These are phyloP conservation scores for Hoplostethus mediterraneus DNA, from an alignment of 2,797 vertebrate species.

Conservation along the genomic window DNA sequence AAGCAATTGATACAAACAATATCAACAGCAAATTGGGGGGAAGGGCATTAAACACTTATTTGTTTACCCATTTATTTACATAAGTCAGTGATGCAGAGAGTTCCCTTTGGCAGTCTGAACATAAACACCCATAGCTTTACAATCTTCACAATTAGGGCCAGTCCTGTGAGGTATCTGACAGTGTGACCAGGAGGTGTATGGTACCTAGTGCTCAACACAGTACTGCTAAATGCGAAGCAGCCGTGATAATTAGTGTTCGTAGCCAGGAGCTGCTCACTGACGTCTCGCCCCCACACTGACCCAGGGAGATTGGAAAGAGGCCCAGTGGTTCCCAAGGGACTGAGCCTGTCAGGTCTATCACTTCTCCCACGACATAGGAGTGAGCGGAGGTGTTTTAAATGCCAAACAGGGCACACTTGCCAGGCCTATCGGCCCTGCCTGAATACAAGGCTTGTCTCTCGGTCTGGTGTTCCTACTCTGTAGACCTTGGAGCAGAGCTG, in stretches of 20 bases:
- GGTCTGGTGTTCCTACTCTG: conserved; percentile 69
- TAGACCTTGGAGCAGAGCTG: conserved; percentile 75
- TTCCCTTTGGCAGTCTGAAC: conserved; percentile 71
- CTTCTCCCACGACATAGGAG: conserved; percentile 77
- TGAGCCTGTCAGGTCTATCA: conserved; percentile 83
- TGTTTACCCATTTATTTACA: conserved; percentile 79
- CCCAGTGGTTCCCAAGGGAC: conserved; percentile 78
- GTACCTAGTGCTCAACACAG: conserved; percentile 73
- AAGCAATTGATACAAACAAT: conserved; percentile 51
- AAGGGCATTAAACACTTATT: conserved; percentile 64
- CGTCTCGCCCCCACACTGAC: conserved; percentile 78
- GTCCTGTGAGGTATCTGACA: conserved; percentile 82
- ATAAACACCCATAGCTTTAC: conserved; percentile 80
- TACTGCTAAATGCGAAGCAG: conserved; percentile 75
- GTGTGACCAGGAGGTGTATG: conserved; percentile 76
- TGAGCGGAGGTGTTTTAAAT: conserved; percentile 84
- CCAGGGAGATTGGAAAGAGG: conserved; percentile 83
- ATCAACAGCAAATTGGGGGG: conserved; percentile 51
- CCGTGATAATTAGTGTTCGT: conserved; percentile 84
- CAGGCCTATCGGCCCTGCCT: conserved; percentile 77
- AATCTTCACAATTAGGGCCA: conserved; percentile 81
- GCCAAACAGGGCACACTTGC: conserved; percentile 82
- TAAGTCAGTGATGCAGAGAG: conserved; percentile 70
- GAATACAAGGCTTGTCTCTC: conserved; percentile 77
- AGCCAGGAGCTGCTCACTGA: conserved; percentile 79